Base-by-base conservation (phyloP, 1,140 invertebrate species). In the Druon quercuslanigerum region DNA sequence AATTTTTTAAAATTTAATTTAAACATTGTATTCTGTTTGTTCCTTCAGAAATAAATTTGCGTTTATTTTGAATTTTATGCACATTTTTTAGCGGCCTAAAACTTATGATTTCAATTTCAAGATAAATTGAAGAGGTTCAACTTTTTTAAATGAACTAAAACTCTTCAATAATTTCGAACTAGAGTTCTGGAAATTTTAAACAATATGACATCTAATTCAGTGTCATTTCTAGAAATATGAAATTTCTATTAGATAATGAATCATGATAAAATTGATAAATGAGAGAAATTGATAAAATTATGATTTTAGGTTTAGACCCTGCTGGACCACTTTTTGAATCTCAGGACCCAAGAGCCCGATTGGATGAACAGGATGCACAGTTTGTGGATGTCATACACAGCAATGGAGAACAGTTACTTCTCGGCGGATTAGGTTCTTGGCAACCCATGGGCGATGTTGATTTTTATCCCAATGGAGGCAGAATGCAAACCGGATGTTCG, bases 321-420 rank as follows among this genome's bases (percentile, higher is more conserved):
- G 97, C 97, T 0, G 97, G 97, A 8, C 97, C 97, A 0, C 91
- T 98, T 0, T 98, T 98, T 87, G 96, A 98, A 87, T 95, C 95
- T 40, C 96, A 97, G 88, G 96, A 97, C 83, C 93, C 95, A 0
- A 92, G 94, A 72, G 96, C 95, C 0, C 92, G 97, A 1, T 90
- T 98, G 57, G 97, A 98, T 86, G 94, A 95, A 66, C 93, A 92
- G 0, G 97, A 98, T 90, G 98, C 98, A 0, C 93, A 94, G 54
- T 98, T 98, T 88, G 98, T 99, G 0, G 98, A 99, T 87, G 96
- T 98, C 0, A 98, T 99, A 60, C 98, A 99, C 87, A 97, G 96
- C 14, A 98, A 99, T 88, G 97, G 97, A 0, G 96, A 97, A 85
- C 96, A 96, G 78, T 90, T 98, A 1, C 95, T 98, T 50, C 91